A percentile compares a stretch with the other conserved stretches of the same genome.
Evolutionary conservation across 2,113 vertebrate genomes (phyloP).

Genomic region (Gymnocephalus cernua): DNA sequence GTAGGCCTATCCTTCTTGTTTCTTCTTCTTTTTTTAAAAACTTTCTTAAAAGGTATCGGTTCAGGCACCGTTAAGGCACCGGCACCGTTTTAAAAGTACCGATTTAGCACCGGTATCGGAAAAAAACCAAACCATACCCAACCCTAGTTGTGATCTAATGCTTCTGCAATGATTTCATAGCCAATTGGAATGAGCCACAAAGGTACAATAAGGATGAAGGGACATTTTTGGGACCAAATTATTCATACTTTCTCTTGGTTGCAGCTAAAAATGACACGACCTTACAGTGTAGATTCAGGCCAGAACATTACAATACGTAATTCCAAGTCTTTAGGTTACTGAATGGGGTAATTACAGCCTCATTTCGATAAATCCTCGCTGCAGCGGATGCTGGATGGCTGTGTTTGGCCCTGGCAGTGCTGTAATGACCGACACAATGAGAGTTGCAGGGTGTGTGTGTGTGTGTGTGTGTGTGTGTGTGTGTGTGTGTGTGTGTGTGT

Average conservation of each 20-base stretch:
- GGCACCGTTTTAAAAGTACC: too few species aligned
- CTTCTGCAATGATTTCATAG: neutral
- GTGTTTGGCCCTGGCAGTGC: constrained; percentile 18
- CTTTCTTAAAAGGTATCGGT: too few species aligned
- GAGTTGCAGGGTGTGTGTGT: constrained; percentile 11
- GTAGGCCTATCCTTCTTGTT: too few species aligned
- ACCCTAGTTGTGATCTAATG: neutral
- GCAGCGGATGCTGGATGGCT: neutral
- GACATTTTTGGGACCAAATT: neutral
- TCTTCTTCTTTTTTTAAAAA: too few species aligned
- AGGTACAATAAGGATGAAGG: neutral
- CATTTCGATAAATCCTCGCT: constrained; percentile 14
- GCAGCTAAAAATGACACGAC: neutral
- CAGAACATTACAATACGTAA: neutral
- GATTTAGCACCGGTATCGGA: too few species aligned
- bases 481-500: neutral
- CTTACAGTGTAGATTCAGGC: neutral
- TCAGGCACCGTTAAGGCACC: too few species aligned
- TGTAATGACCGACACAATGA: constrained; percentile 39
- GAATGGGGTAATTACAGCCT: constrained; percentile 47
- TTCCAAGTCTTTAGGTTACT: neutral
- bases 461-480: constrained; percentile 14
- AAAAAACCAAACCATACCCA: too few species aligned
- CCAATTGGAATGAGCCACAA: neutral
- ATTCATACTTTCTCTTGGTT: neutral